These are phyloP conservation scores for Puntigrus tetrazona DNA, from an alignment of 2,113 vertebrate species.

Conservation along the genomic window DNA sequence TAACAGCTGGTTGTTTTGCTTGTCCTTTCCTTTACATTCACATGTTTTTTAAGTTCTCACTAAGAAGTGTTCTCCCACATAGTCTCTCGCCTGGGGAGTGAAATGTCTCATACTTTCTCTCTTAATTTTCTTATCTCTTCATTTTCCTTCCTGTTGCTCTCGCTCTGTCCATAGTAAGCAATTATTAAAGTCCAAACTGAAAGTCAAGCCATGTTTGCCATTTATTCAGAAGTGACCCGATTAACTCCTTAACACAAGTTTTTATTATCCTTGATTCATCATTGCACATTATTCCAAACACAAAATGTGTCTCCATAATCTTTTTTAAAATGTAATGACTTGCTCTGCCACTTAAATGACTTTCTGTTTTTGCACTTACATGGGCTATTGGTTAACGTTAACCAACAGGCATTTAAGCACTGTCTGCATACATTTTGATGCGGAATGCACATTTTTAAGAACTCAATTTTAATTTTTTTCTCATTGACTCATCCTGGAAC, in stretches of 20 bases:
- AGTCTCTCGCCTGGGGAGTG: conserved; percentile 29
- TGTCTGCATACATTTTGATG: not conserved
- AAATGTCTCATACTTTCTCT: not conserved
- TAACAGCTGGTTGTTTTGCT: conserved; percentile 30
- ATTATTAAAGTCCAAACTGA: conserved; percentile 3
- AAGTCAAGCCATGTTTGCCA: not conserved
- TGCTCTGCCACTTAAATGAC: not conserved
- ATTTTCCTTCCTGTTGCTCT: not conserved
- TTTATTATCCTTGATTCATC: not conserved
- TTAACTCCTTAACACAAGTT: not conserved
- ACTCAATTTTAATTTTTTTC: not conserved
- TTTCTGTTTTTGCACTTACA: not conserved
- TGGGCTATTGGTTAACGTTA: not conserved
- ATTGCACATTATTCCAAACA: not conserved
- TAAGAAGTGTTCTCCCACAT: conserved; percentile 34
- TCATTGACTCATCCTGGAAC: not conserved
- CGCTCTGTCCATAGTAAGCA: not conserved
- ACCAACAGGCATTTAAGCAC: not conserved
- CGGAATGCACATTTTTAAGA: not conserved
- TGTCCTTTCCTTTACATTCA: conserved; percentile 24
- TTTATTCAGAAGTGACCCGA: not conserved
- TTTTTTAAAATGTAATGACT: not conserved
- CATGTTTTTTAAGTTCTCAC: conserved; percentile 33
- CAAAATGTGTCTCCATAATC: not conserved
- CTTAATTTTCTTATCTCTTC: not conserved